Conservation (phyloP, 1,140 invertebrate species). For the Tyrophagus putrescentiae region DNA sequence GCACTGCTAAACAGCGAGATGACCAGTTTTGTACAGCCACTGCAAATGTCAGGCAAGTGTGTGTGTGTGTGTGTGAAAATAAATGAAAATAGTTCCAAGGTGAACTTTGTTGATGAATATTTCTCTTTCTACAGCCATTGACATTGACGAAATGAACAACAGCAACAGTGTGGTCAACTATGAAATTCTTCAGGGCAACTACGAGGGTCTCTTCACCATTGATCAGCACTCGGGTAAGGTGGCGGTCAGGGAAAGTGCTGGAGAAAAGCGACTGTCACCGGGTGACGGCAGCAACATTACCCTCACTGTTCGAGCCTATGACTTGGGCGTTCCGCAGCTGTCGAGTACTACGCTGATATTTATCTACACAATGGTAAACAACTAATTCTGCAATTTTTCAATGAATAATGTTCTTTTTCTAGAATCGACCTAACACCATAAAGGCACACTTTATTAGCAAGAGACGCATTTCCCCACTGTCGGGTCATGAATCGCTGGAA, state of each 20-base stretch:
- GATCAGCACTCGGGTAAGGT: conserved; percentile 29
- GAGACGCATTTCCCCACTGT: neutral
- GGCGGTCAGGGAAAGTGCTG: neutral
- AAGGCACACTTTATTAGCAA: neutral
- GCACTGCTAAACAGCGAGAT: conserved; percentile 58
- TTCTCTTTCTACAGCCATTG: conserved; percentile 45
- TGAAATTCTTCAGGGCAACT: conserved; percentile 62
- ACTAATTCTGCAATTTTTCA: neutral
- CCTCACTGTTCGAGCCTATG: conserved; percentile 27
- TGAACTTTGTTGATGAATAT: neutral
- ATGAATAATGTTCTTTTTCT: neutral
- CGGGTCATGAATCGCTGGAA: conserved; percentile 4
- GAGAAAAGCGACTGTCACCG: neutral
- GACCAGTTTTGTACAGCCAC: conserved; percentile 32
- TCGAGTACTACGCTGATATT: conserved; percentile 25
- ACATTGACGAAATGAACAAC: conserved; percentile 55
- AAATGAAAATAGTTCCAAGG: conserved; percentile 18
- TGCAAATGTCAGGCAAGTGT: conserved; percentile 28
- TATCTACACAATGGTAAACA: conserved; percentile 21
- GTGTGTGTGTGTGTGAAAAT: no score
- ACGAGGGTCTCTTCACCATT: conserved; percentile 53
- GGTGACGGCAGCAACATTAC: conserved; percentile 7
- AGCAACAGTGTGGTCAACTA: conserved; percentile 72
- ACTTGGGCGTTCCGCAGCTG: conserved; percentile 27
- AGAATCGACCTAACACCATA: neutral